A percentile compares a stretch with the other conserved stretches of the same genome.
Evolutionary conservation across 2,888 invertebrate genomes (phyloP).

Genomic region (Carcina quercana): DNA sequence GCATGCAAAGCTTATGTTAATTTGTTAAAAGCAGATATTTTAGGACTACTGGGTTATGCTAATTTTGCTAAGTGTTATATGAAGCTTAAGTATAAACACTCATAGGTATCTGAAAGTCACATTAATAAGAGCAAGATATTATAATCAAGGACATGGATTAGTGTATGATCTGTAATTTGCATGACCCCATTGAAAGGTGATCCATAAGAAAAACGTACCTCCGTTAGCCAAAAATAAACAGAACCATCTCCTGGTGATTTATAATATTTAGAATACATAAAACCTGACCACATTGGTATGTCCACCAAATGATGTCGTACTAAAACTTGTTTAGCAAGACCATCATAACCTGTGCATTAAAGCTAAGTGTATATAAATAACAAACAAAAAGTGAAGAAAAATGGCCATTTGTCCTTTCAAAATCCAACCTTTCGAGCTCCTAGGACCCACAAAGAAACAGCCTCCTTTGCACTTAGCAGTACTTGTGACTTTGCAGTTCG

Average conservation of each 20-base stretch:
- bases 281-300: too few species aligned
- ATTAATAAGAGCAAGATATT: too few species aligned
- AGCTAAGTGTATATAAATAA: conserved; percentile 30
- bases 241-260: too few species aligned
- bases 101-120: too few species aligned
- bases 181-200: too few species aligned
- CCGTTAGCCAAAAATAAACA: too few species aligned
- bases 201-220: too few species aligned
- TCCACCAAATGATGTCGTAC: too few species aligned
- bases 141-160: too few species aligned
- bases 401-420: conserved; percentile 39
- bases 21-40: background rate
- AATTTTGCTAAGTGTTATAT: conserved; percentile 17
- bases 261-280: too few species aligned
- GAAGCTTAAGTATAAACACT: too few species aligned
- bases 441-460: conserved; percentile 94
- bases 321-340: conserved; percentile 20
- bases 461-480: conserved; percentile 94
- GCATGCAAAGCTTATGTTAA: conserved; percentile 49
- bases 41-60: background rate
- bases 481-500: conserved; percentile 82
- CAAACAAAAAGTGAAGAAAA: conserved; percentile 36
- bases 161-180: too few species aligned
- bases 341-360: conserved; percentile 23
- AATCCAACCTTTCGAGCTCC: conserved; percentile 92